A percentile compares a stretch with the other conserved stretches of the same genome.
phyloP scores from a whole-genome alignment of 2,888 invertebrate genomes.

The Tenthredo distinguenda region DNA sequence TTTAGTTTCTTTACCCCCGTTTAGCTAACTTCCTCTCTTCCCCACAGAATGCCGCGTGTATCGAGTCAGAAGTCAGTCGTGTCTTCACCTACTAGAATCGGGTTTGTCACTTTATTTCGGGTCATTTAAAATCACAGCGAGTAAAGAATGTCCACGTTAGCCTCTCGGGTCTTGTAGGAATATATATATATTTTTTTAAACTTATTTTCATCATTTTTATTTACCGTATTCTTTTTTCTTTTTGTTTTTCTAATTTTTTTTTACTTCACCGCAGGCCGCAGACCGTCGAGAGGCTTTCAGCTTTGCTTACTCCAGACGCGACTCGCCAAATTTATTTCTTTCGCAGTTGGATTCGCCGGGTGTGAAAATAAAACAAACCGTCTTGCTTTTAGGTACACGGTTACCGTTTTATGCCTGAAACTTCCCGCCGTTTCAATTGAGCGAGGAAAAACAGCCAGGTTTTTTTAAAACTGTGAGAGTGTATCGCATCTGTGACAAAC shows the following conservation, averaged over 20 bases:
- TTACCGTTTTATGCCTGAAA: constrained; percentile 42
- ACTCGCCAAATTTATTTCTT: constrained; percentile 70
- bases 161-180: not conserved
- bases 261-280: not conserved
- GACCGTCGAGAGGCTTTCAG: constrained; percentile 45
- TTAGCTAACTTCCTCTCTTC: not conserved
- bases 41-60: not conserved
- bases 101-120: constrained; percentile 42
- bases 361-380: constrained; percentile 46
- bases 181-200: not conserved
- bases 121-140: constrained; percentile 15
- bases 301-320: constrained; percentile 57
- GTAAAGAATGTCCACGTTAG: constrained; percentile 34
- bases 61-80: constrained; percentile 34
- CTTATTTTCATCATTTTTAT: constrained; percentile 43
- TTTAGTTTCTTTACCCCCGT: not conserved
- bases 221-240: constrained; percentile 1
- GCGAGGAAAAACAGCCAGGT: constrained; percentile 23
- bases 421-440: constrained; percentile 32
- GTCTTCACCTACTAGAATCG: constrained; percentile 22
- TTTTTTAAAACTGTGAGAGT: not conserved
- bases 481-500: not conserved
- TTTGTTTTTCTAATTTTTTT: not conserved
- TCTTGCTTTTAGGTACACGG: constrained; percentile 16
- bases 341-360: constrained; percentile 58